Evolutionary conservation across 2,797 vertebrate genomes (phyloP), one percentile per base, ranked within the genome.

Genomic region (Lepidocolaptes lacrymiger): DNA sequence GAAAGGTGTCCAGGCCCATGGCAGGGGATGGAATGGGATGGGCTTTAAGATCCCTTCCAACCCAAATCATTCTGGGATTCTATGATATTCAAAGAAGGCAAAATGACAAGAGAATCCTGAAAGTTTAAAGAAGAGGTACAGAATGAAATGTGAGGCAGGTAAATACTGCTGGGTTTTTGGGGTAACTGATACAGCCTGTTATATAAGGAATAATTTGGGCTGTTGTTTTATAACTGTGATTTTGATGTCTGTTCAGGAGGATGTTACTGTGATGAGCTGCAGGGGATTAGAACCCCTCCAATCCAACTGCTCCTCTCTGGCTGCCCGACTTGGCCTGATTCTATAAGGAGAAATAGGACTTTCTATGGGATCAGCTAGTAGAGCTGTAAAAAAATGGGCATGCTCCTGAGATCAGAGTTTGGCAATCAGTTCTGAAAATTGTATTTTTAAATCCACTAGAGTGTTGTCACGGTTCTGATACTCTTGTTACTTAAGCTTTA

Each of bases 371-470:
- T 81, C 89, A 91, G 76, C 85, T 88, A 79, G 77, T 26, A 84
- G 79, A 88, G 63, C 76, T 86, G 88, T 75, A 89, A 89, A 91
- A 92, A 92, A 90, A 58, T 51, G 5, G 23, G 62, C 62, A 39
- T 48, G 80, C 49, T 93, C 39, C 86, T 94, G 83, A 94, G 89
- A 91, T 91, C 88, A 88, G 95, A 93, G 88, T 95, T 94, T 72
- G 85, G 86, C 94, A 95, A 95, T 92, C 93, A 89, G 77, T 75
- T 95, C 44, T 92, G 93, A 90, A 94, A 95, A 94, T 67, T 82
- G 90, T 86, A 30, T 93, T 95, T 93, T 93, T 71, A 91, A 96
- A 95, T 93, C 90, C 95, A 82, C 83, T 90, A 49, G 91, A 95
- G 77, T 88, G 90, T 82, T 79, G 93, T 95, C 91, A 93, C 20